phyloP scores from a whole-genome alignment of 1,140 invertebrate species.

The Diploscapter pachys region DNA sequence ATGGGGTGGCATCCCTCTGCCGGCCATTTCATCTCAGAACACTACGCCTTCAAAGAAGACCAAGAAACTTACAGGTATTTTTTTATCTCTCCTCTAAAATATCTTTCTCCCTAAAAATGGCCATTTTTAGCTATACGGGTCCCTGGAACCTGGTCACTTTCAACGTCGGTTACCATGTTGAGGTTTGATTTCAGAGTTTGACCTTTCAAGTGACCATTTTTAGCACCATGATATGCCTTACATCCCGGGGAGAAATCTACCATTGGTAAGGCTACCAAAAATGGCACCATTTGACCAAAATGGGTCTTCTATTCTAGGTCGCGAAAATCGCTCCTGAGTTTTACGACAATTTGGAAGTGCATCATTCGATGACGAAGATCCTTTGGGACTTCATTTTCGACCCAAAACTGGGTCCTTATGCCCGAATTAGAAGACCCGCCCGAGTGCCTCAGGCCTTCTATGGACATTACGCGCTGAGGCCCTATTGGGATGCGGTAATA shows the following conservation, averaged over 20 bases:
- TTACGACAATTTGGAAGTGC: conserved; percentile 88
- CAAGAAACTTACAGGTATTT: conserved; percentile 88
- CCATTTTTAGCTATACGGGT: conserved; percentile 75
- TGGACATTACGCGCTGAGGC: conserved; percentile 33
- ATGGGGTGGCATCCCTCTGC: conserved; percentile 97
- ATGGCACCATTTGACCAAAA: too few species aligned
- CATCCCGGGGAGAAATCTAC: conserved; percentile 84
- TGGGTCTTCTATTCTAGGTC: too few species aligned
- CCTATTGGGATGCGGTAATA: conserved; percentile 33
- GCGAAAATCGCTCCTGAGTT: conserved; percentile 84
- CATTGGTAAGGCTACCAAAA: conserved; percentile 68
- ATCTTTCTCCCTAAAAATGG: too few species aligned
- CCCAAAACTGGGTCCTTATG: conserved; percentile 91
- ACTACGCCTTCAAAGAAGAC: conserved; percentile 91
- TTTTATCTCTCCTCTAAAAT: not conserved
- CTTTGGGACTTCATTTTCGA: conserved; percentile 92
- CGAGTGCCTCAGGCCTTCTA: conserved; percentile 34
- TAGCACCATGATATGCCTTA: conserved; percentile 57
- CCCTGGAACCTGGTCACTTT: conserved; percentile 94
- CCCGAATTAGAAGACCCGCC: conserved; percentile 76
- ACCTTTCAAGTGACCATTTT: conserved; percentile 65
- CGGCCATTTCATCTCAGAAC: conserved; percentile 96
- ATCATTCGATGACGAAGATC: conserved; percentile 86
- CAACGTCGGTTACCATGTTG: conserved; percentile 80
- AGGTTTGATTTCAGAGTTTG: conserved; percentile 52